These are phyloP conservation scores for Spinibarbus caldwelli DNA, from an alignment of 2,797 vertebrate species.

Conservation along the genomic window DNA sequence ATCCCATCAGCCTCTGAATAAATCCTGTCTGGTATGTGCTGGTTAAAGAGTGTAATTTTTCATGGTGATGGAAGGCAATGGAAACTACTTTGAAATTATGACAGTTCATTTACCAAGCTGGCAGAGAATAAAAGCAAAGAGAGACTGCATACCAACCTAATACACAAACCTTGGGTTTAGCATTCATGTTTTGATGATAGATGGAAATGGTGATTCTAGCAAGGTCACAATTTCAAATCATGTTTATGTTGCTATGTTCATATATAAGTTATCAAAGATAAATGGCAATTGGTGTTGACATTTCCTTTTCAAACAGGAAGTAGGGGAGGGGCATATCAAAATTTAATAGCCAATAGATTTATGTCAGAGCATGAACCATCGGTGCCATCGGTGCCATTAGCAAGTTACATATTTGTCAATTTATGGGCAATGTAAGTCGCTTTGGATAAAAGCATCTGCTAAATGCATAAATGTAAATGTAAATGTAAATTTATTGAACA, in stretches of 20 bases:
- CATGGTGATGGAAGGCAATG: conserved; percentile 66
- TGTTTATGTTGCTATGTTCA: neutral
- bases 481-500: neutral
- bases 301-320: neutral
- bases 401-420: too few species aligned
- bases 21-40: conserved; percentile 77
- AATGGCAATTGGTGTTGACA: neutral
- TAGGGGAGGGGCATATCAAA: neutral
- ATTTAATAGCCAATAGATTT: neutral
- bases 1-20: conserved; percentile 62
- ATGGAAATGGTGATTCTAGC: neutral
- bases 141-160: neutral
- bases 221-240: neutral
- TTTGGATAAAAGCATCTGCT: too few species aligned
- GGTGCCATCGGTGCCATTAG: neutral
- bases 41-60: conserved; percentile 65
- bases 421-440: too few species aligned
- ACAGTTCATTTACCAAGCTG: conserved; percentile 48
- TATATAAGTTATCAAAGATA: neutral
- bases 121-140: conserved; percentile 40
- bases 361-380: too few species aligned
- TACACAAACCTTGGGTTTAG: neutral
- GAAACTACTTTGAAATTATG: conserved; percentile 51
- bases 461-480: too few species aligned
- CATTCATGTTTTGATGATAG: neutral